These are phyloP conservation scores for Lepus oiostolus DNA, from an alignment of 2,797 vertebrate genomes.

Conservation along the genomic window DNA sequence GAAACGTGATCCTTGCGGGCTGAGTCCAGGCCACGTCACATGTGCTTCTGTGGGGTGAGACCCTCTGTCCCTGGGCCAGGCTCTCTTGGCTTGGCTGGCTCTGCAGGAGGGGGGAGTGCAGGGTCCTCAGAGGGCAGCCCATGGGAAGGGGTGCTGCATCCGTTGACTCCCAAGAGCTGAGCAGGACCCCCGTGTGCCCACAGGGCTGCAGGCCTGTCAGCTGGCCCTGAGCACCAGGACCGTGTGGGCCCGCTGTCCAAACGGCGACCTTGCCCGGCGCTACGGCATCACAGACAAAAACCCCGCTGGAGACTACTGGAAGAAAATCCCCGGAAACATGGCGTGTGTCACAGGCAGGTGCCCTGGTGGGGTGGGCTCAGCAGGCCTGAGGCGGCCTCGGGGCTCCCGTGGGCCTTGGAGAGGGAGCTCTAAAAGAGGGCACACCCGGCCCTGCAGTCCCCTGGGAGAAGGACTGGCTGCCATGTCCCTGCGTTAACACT, in stretches of 20 bases:
- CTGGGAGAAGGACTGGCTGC: too few relatives aligned
- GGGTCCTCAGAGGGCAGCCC: fast-evolving
- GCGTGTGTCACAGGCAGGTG: constrained; percentile 93
- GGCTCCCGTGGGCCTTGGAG: fast-evolving
- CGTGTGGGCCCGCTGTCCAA: constrained; percentile 96
- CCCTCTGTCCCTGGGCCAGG: not conserved
- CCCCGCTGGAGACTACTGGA: constrained; percentile 98
- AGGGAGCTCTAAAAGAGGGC: not conserved
- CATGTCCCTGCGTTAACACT: fast-evolving
- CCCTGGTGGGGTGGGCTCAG: fast-evolving
- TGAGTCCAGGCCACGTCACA: not conserved
- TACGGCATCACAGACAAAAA: constrained; percentile 96
- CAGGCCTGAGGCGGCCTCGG: fast-evolving
- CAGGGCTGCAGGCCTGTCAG: constrained; percentile 95
- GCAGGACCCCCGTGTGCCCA: not conserved
- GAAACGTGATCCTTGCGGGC: fast-evolving
- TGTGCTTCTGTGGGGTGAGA: fast-evolving
- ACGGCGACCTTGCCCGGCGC: constrained; percentile 95
- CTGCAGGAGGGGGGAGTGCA: not conserved
- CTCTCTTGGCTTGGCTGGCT: fast-evolving
- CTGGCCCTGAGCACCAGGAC: constrained; percentile 94
- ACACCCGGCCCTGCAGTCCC: not conserved
- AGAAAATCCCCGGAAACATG: constrained; percentile 94
- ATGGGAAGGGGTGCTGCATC: fast-evolving
- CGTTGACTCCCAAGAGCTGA: not conserved